A percentile compares a stretch with the other conserved stretches of the same genome.
phyloP scores from a whole-genome alignment of 2,113 vertebrate species.

The Gobio gobio region DNA sequence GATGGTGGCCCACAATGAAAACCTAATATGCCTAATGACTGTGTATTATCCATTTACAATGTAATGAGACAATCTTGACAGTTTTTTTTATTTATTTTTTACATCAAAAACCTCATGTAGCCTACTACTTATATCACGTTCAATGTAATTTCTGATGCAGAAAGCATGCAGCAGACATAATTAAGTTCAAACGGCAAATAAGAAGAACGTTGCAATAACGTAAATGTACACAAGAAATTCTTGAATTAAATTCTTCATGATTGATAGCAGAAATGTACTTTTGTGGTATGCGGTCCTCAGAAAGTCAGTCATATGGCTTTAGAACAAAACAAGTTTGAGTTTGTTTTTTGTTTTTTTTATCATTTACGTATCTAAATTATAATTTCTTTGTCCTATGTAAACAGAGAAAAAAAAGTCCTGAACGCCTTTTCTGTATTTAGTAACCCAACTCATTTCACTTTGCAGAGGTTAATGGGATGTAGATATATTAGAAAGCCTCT shows the following conservation, averaged over 20 bases:
- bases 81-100: not conserved
- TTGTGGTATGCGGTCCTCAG: not conserved
- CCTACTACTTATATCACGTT: not conserved
- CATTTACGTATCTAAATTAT: not conserved
- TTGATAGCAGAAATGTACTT: not conserved
- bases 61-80: constrained; percentile 38
- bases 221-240: not conserved
- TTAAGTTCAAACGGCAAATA: not conserved
- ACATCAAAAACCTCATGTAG: not conserved
- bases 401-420: not conserved
- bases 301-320: not conserved
- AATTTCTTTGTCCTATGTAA: not conserved
- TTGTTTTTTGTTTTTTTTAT: not conserved
- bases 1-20: constrained; percentile 40
- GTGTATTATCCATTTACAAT: constrained; percentile 49
- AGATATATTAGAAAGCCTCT: constrained; percentile 1
- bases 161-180: constrained; percentile 15
- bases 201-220: not conserved
- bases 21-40: constrained; percentile 44
- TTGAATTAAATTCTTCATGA: not conserved
- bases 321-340: not conserved
- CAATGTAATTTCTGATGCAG: constrained; percentile 32
- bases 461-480: not conserved
- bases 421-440: not conserved
- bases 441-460: not conserved